phyloP scores from a whole-genome alignment of 2,113 vertebrate species.

The Centropristis striata region DNA sequence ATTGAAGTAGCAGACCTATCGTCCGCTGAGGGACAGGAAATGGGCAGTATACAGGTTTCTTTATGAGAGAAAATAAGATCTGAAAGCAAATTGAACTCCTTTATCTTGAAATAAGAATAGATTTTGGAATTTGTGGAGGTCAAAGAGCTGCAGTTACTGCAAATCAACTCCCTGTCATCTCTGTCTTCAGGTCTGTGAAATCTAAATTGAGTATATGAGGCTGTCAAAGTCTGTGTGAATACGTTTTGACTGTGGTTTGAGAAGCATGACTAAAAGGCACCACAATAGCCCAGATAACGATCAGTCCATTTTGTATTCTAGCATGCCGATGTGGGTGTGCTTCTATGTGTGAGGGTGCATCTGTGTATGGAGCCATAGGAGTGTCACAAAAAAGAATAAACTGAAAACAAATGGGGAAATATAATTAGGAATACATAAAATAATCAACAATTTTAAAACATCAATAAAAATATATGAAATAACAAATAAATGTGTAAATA shows the following conservation, averaged over 20 bases:
- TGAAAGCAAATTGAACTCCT: background rate
- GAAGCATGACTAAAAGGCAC: slow-evolving; percentile 46
- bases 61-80: slow-evolving; percentile 22
- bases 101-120: slow-evolving; percentile 22
- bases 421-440: too few relatives aligned
- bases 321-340: slow-evolving; percentile 6
- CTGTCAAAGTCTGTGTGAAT: slow-evolving; percentile 29
- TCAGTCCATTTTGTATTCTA: slow-evolving; percentile 31
- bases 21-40: slow-evolving; percentile 20
- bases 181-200: slow-evolving; percentile 34
- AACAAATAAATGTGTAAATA: too few relatives aligned
- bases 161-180: slow-evolving; percentile 9
- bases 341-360: slow-evolving; percentile 13
- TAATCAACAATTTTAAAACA: too few relatives aligned
- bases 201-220: slow-evolving; percentile 2
- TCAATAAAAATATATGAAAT: too few relatives aligned
- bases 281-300: slow-evolving; percentile 46
- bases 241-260: slow-evolving; percentile 59
- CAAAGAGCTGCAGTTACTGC: background rate
- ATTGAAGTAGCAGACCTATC: slow-evolving; percentile 42
- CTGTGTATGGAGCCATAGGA: background rate
- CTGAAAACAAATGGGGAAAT: too few relatives aligned
- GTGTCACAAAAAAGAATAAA: too few relatives aligned
- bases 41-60: background rate
- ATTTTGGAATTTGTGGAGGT: slow-evolving; percentile 14